These are phyloP conservation scores for Clytia hemisphaerica DNA, from an alignment of 30 jellyfish, hydroid and myxozoan species.

Conservation along the genomic window DNA sequence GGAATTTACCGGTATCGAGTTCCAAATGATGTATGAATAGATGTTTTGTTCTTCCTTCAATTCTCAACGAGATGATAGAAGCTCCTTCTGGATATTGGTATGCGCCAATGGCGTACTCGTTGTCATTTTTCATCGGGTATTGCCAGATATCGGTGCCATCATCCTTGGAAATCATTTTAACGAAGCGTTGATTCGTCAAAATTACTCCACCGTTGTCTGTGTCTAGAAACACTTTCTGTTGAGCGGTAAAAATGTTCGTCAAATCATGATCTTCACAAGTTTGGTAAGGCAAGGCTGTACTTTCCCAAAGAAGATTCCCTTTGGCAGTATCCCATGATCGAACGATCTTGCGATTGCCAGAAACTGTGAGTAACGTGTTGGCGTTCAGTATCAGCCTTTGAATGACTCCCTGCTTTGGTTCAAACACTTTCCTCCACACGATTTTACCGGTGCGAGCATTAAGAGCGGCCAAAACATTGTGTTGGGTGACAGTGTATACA, in stretches of 20 bases:
- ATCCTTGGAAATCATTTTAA: conserved; percentile 23
- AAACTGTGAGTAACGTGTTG: conserved; percentile 53
- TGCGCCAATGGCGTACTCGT: conserved; percentile 1
- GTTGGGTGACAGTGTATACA: conserved; percentile 71
- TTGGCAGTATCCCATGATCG: conserved; percentile 82
- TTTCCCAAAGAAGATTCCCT: conserved; percentile 89
- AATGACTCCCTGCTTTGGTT: conserved; percentile 44
- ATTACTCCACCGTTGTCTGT: conserved; percentile 11
- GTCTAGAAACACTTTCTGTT: conserved; percentile 22
- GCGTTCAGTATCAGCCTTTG: conserved; percentile 54
- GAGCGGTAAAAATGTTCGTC: neutral
- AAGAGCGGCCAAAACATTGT: conserved; percentile 85
- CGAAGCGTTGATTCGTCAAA: conserved; percentile 29
- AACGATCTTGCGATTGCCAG: conserved; percentile 57
- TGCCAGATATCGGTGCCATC: conserved; percentile 73
- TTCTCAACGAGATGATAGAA: neutral
- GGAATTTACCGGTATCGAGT: conserved; percentile 9
- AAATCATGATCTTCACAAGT: neutral
- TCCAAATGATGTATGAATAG: conserved; percentile 4
- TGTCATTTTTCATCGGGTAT: neutral
- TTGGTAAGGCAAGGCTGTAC: neutral
- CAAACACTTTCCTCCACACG: conserved; percentile 83
- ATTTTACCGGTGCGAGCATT: conserved; percentile 91
- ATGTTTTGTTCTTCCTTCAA: neutral
- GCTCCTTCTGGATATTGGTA: neutral